Base-by-base conservation (phyloP, 2,888 invertebrate genomes). In the Odontocerum albicorne region DNA sequence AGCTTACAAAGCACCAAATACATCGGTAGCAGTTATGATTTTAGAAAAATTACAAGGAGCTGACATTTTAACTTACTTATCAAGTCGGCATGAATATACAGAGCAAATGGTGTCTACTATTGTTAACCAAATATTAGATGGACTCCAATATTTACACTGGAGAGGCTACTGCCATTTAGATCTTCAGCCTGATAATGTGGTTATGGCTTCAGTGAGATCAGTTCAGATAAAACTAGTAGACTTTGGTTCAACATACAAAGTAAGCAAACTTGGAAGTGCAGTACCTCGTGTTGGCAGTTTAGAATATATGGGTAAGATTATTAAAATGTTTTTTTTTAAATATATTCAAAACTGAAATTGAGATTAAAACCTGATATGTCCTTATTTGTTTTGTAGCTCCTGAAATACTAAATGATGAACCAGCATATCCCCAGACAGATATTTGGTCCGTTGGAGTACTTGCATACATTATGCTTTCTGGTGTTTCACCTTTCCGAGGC, bases 371-470 rank as follows among this genome's bases (percentile, higher is more conserved):
- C n/a, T 20, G 13, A 4, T 4, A 40, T 20, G 40, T 21, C 4
- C 21, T 40, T 21, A 39, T 38, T 7, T 19, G 40, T 46, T 52
- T 66, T 69, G 62, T 74, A 84, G 90, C 96, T 4, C 96, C 96
- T 0, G 96, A 97, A 73, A 85, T 95, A 59, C 74, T 95, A 42
- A 85, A 85, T 67, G 90, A 92, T 68, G 95, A 96, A 72, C 85
- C 89, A 4, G 89, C 93, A 22, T 90, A 87, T 71, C 90, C 90
- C 1, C 92, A 93, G 70, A 90, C 92, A 2, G 99, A 99, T 73
- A 87, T 98, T 65, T 99, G 98, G 99, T 89, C 92, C 15, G 83
- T 98, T 45, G 98, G 96, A 47, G 92, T 92, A 8, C 76, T 98
- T 4, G 81, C 92, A 0, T 99, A 98, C 75, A 81, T 96, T 36